A percentile compares a stretch with the other conserved stretches of the same genome.
phyloP scores from a whole-genome alignment of 2,113 vertebrate genomes.

The Psittacula cyanocephala region DNA sequence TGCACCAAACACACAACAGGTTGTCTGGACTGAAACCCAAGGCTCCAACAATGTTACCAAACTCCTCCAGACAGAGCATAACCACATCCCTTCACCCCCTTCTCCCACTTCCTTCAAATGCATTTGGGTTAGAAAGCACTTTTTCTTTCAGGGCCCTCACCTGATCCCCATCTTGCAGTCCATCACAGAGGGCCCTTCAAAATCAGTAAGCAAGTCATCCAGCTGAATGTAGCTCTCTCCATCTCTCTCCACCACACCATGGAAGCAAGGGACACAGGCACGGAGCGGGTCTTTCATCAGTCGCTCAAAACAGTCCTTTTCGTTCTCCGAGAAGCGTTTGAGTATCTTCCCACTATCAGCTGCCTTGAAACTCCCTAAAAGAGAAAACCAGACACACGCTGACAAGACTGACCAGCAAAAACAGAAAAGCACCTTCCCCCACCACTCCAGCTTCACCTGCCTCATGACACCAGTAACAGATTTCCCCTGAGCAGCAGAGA shows the following conservation, averaged over 20 bases:
- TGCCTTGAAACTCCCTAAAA: constrained; percentile 92
- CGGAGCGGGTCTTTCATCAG: constrained; percentile 83
- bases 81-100: background rate
- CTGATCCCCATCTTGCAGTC: constrained; percentile 99
- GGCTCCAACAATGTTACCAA: background rate
- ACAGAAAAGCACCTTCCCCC: background rate
- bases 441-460: background rate
- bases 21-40: background rate
- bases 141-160: constrained; percentile 62
- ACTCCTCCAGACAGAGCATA: background rate
- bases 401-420: background rate
- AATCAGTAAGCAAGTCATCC: constrained; percentile 88
- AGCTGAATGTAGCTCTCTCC: constrained; percentile 92
- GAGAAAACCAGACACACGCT: background rate
- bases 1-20: background rate
- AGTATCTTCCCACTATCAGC: constrained; percentile 91
- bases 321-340: constrained; percentile 92
- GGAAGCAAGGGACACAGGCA: constrained; percentile 86
- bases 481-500: background rate
- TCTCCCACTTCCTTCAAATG: background rate
- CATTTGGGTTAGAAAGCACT: background rate
- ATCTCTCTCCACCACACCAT: constrained; percentile 88
- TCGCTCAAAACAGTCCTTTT: constrained; percentile 87
- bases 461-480: background rate
- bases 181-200: constrained; percentile 92